Conservation (phyloP, 2,888 invertebrate genomes). For the Agonopterix arenella region DNA sequence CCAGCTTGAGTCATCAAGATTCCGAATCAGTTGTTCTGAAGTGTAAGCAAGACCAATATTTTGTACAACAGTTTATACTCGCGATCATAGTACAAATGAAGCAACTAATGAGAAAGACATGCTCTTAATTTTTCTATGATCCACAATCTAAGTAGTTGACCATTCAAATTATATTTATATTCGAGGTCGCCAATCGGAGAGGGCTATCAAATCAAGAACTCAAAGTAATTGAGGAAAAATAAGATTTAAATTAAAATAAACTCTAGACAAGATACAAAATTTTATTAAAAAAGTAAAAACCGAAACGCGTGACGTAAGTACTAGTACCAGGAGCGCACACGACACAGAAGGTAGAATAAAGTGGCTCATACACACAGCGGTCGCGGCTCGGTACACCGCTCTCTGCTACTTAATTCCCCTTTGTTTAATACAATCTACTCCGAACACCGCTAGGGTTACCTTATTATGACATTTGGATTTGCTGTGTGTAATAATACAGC, state of each 20-base stretch:
- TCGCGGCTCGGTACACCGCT: constrained; percentile 46
- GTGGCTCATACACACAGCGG: constrained; percentile 40
- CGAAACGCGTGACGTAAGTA: constrained; percentile 23
- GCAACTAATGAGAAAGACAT: too few species aligned
- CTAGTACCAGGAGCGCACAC: constrained; percentile 1
- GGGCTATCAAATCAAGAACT: too few species aligned
- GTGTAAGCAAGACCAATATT: too few species aligned
- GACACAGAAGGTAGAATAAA: constrained; percentile 29
- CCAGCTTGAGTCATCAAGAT: too few species aligned
- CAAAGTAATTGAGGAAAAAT: too few species aligned
- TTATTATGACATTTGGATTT: constrained; percentile 52
- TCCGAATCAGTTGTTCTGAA: too few species aligned
- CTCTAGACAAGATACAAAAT: neutral
- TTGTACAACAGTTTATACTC: too few species aligned
- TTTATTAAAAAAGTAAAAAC: constrained; percentile 21
- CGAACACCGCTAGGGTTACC: constrained; percentile 46
- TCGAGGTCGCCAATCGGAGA: too few species aligned
- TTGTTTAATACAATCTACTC: constrained; percentile 60
- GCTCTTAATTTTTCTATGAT: too few species aligned
- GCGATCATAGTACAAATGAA: too few species aligned
- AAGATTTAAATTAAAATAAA: neutral
- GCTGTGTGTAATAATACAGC: constrained; percentile 26
- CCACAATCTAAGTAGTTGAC: too few species aligned
- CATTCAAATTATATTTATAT: too few species aligned
- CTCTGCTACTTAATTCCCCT: constrained; percentile 57